Evolutionary conservation across 2,113 vertebrate species (phyloP), one percentile per base, ranked within the genome.

Genomic region (Fregetta grallaria): DNA sequence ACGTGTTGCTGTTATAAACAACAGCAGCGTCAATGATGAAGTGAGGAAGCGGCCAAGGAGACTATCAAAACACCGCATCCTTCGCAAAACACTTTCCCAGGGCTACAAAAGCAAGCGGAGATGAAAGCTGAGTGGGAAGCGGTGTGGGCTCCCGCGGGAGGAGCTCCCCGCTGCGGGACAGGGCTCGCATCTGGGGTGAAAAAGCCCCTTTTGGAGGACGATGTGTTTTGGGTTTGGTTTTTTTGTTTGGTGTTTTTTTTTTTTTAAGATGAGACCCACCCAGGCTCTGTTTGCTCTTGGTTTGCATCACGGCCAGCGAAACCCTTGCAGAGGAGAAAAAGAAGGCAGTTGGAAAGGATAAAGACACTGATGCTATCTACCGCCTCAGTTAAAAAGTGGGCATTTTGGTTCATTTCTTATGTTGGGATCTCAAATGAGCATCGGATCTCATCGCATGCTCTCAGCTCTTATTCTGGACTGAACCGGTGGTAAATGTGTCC

Each of bases 81-180:
- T 93, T 95, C 38, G 10, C 49, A 73, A 90, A 93, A 63, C 67
- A 32, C 84, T 92, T 86, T 92, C 50, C 91, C 59, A 80, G 74
- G 61, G 73, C 85, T 96, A 77, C 83, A 85, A 91, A 97, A 92
- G 90, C 76, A 97, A 83, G 49, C 8, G 5, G 68, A 95, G 95
- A 85, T 88, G 90, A 96, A 93, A 95, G 94, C 32, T 0, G 94
- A 61, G 92, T 0, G 4, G 78, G 88, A 93, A 95, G 78, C 4
- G 1, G 38, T 0, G 3, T 3, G 9, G 75, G 76, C 50, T 94
- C 86, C 92, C 1, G 20, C 4, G 0, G 91, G 74, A 75, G 80
- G 73, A 96, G 89, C 73, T 75, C 88, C 89, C 92, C 0, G 34
- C 86, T 66, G 86, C 0, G 22, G 91, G 81, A 66, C 87, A 88